Conservation (phyloP, 2,113 vertebrate species). For the Nothocercus julius region DNA sequence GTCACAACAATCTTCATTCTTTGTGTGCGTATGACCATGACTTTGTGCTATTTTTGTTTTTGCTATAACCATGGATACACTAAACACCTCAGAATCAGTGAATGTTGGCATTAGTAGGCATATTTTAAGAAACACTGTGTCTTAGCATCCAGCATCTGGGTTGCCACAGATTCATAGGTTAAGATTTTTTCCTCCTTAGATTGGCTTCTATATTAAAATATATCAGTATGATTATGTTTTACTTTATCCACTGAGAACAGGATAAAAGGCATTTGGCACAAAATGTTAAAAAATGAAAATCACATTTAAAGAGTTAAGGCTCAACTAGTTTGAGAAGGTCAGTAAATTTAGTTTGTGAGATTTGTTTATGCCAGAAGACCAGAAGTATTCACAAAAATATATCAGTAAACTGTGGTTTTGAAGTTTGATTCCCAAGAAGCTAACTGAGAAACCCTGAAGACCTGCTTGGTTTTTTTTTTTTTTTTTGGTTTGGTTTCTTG, state of each 20-base stretch:
- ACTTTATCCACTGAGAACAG: slow-evolving; percentile 14
- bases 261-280: slow-evolving; percentile 40
- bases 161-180: background rate
- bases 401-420: slow-evolving; percentile 34
- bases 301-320: slow-evolving; percentile 6
- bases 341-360: slow-evolving; percentile 55
- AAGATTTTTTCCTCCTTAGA: background rate
- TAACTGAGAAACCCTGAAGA: background rate
- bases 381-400: too few species aligned
- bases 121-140: slow-evolving; percentile 49
- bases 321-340: slow-evolving; percentile 9
- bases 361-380: slow-evolving; percentile 57
- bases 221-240: background rate
- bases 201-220: slow-evolving; percentile 29
- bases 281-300: slow-evolving; percentile 25
- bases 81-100: background rate
- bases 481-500: background rate
- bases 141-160: slow-evolving; percentile 14
- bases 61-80: background rate
- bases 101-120: slow-evolving; percentile 52
- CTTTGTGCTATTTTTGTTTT: background rate
- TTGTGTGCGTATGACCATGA: background rate
- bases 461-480: too few species aligned
- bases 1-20: background rate
- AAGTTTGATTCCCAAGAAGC: slow-evolving; percentile 64